A percentile compares a stretch with the other conserved stretches of the same genome.
phyloP scores from a whole-genome alignment of 92 coral and sea anemone species.

The Parazoanthus swiftii region DNA sequence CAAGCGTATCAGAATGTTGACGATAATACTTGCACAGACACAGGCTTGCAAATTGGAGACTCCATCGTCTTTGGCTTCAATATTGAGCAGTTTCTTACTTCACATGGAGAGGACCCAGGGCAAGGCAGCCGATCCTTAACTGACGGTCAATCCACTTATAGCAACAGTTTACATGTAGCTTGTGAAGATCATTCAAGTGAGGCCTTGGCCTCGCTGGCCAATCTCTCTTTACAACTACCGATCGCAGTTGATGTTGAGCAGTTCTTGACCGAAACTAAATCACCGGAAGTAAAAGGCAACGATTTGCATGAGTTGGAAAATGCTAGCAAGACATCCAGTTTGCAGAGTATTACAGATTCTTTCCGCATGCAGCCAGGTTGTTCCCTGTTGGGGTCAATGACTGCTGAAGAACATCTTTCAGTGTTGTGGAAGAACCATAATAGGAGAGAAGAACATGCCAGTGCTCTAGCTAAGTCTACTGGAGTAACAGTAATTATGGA shows the following conservation, averaged over 20 bases:
- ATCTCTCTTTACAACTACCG: constrained; percentile 10
- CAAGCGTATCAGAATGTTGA: neutral
- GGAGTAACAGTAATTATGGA: neutral
- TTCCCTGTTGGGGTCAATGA: neutral
- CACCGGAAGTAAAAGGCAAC: neutral
- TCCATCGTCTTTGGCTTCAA: constrained; percentile 18
- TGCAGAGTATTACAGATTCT: neutral
- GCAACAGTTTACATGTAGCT: neutral
- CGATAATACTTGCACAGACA: neutral
- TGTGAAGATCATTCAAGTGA: constrained; percentile 9
- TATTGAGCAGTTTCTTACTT: constrained; percentile 12
- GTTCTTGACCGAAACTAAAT: neutral
- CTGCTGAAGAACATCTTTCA: constrained; percentile 41
- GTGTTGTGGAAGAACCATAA: constrained; percentile 34
- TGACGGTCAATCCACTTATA: neutral
- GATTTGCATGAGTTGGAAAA: neutral
- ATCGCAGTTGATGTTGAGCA: constrained; percentile 15
- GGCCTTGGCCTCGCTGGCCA: constrained; percentile 23
- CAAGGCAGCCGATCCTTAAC: neutral
- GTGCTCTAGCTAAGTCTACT: neutral
- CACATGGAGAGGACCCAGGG: neutral
- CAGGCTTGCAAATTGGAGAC: constrained; percentile 1
- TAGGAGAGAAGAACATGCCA: neutral
- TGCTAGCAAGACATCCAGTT: neutral
- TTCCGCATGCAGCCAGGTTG: neutral